Conservation (phyloP, 2,888 invertebrate genomes). For the Mesorhabditis sp. region DNA sequence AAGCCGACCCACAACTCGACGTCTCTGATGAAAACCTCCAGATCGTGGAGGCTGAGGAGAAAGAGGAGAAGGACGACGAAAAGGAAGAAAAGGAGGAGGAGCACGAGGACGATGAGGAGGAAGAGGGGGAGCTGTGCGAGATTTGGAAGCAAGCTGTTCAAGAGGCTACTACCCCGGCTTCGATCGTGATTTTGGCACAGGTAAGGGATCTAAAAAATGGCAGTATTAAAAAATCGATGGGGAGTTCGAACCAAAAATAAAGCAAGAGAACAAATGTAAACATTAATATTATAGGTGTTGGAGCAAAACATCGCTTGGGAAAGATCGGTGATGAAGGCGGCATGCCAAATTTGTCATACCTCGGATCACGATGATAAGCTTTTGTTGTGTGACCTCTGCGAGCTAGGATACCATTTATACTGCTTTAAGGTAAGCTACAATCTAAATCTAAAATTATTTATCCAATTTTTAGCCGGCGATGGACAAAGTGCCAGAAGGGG, state of each 20-base stretch:
- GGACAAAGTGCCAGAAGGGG: conserved; percentile 92
- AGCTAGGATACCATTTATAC: conserved; percentile 95
- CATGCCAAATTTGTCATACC: conserved; percentile 82
- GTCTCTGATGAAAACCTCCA: too few relatives aligned
- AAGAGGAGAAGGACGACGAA: conserved; percentile 13
- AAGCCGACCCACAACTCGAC: conserved; percentile 6
- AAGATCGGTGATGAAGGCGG: conserved; percentile 95
- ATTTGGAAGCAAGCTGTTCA: conserved; percentile 83
- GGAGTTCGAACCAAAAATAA: too few relatives aligned
- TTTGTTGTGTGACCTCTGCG: conserved; percentile 91
- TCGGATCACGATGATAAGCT: conserved; percentile 93
- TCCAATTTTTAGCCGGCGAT: conserved; percentile 71
- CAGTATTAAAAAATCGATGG: too few relatives aligned
- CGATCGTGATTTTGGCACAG: conserved; percentile 75
- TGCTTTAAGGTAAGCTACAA: conserved; percentile 75
- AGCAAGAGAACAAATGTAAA: too few relatives aligned
- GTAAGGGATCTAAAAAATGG: neutral
- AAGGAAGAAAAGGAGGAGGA: neutral
- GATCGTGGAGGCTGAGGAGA: conserved; percentile 7
- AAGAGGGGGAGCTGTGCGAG: conserved; percentile 26
- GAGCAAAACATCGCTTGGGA: conserved; percentile 93
- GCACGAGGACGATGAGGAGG: conserved; percentile 15
- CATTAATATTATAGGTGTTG: conserved; percentile 70
- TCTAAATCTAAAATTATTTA: conserved; percentile 3
- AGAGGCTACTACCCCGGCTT: conserved; percentile 80